Evolutionary conservation across 2,888 invertebrate species (phyloP), one percentile per base, ranked within the genome.

Genomic region (Smittia sp.): DNA sequence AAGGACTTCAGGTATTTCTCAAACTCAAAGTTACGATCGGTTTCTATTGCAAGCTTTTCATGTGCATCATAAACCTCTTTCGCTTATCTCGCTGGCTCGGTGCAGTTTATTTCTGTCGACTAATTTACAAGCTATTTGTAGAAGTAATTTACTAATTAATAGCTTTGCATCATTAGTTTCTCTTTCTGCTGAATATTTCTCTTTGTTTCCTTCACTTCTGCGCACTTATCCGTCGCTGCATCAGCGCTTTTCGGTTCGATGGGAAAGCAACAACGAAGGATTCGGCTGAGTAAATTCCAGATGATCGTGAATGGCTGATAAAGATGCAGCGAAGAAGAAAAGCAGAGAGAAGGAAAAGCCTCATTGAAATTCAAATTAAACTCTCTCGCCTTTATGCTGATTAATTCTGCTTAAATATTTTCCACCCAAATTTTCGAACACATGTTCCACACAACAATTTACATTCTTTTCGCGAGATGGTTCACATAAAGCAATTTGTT

Each of bases 131-230:
- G 72, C 22, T 72, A 62, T 72, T 72, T 72, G 72, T 72, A 20
- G 24, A 72, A 72, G 72, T 72, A 72, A 72, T 72, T 72, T 72
- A 27, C 72, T 72, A 72, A 72, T 72, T 72, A 72, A 72, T 15
- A 58, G 32, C 32, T n/a, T 24, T 72, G 38, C 62, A 72, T 62
- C 58, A 54, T 22, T 54, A 54, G 27, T 52, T 41, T 9, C 22
- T 68, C 41, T 58, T 58, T 58, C 58, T 20, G 58, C 24, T 58
- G 4, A 58, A 9, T 63, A 27, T 3, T 58, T 24, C 58, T 58
- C 25, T 63, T 63, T 25, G 25, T 63, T 27, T 63, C 27, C 22
- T 24, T 9, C 63, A 63, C 22, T 58, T 58, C 20, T 58, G 58
- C 58, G 46, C 46, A 46, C 46, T 58, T 58, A 58, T 58, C 46